Base-by-base conservation (phyloP, 2,888 invertebrate species). In the Hirtodrosophila cameraria region DNA sequence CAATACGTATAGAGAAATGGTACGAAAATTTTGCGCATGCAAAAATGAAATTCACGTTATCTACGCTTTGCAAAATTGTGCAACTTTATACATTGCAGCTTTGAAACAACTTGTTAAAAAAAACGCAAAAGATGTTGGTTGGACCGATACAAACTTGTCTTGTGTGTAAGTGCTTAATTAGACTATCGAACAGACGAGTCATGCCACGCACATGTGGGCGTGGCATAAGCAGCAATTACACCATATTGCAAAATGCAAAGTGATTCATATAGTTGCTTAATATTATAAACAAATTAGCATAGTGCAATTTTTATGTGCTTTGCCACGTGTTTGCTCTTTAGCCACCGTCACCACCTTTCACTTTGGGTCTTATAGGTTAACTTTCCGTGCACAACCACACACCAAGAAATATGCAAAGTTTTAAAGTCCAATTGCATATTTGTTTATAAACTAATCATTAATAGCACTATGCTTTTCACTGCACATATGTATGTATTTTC, bases 301-400 rank as follows among this genome's bases (percentile, higher is more conserved):
- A n/a, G 63, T 54, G 28, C 4, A 50, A 50, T 39, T 39, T 55
- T 42, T 6, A 36, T 54, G 8, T 9, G 52, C 57, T 36, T 61
- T 82, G 82, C 82, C 82, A 82, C 82, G 82, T 82, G 86, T 84
- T 84, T 64, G 49, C 43, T 64, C 58, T 64, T 52, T 12, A 45
- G 50, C 36, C 67, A 27, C 49, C 62, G 74, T 59, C 70, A 54
- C 54, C 67, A 62, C 86, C 84, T 86, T 86, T 86, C 86, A 84
- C 82, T 84, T 86, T 57, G 48, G 11, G 15, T 16, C 39, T 59
- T 70, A 53, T 57, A 86, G 80, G 80, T 82, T 77, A 75, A 49
- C 30, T 70, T 36, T 39, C 11, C 31, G 23, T 18, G 45, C 57
- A 58, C 33, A 36, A 36, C 38, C 60, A 70, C 63, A 54, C 38